Evolutionary conservation across 2,888 invertebrate species (phyloP).

Genomic region (Drosophila anomalipes): DNA sequence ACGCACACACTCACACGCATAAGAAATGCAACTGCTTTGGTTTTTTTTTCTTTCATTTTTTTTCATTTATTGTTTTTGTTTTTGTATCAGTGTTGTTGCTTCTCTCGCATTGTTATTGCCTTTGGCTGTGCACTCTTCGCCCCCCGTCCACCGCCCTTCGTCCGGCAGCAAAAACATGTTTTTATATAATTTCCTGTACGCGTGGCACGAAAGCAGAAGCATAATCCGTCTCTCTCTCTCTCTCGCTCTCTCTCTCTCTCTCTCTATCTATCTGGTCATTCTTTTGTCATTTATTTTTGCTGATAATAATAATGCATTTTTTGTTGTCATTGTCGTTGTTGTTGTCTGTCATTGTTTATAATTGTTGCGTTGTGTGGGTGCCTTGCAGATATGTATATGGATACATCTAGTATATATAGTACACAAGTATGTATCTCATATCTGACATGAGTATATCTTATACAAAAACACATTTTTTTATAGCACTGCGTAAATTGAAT

Average conservation of each 20-base stretch:
- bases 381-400: slow-evolving; percentile 42
- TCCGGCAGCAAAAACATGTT: slow-evolving; percentile 65
- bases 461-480: not conserved
- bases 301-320: slow-evolving; percentile 77
- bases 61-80: slow-evolving; percentile 1
- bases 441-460: slow-evolving; percentile 26
- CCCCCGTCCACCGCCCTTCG: not conserved
- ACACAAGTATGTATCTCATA: slow-evolving; percentile 25
- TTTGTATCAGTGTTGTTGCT: slow-evolving; percentile 3
- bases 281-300: slow-evolving; percentile 73
- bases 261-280: slow-evolving; percentile 35
- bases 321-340: slow-evolving; percentile 35
- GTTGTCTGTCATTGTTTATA: slow-evolving; percentile 66
- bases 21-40: slow-evolving; percentile 62
- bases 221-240: slow-evolving; percentile 51
- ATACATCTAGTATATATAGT: slow-evolving; percentile 26
- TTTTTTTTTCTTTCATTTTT: not conserved
- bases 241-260: slow-evolving; percentile 1
- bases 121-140: slow-evolving; percentile 16
- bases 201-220: slow-evolving; percentile 75
- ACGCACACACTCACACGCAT: slow-evolving; percentile 13
- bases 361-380: slow-evolving; percentile 59
- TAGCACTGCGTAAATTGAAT: slow-evolving; percentile 23
- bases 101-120: slow-evolving; percentile 65
- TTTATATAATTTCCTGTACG: slow-evolving; percentile 82